phyloP scores from a whole-genome alignment of 2,113 vertebrate species.

The Alosa alosa region DNA sequence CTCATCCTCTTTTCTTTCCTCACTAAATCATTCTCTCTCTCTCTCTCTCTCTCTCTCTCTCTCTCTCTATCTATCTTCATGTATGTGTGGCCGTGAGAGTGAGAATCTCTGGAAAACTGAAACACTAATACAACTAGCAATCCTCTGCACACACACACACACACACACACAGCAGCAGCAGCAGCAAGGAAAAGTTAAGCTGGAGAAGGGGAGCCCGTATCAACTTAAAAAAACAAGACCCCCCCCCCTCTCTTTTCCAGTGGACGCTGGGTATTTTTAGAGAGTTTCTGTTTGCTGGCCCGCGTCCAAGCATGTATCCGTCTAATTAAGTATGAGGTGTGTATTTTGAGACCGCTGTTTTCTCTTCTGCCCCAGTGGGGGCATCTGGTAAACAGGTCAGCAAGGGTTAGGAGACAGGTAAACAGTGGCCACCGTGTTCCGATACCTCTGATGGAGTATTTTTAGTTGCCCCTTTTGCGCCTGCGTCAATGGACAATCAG shows the following conservation, averaged over 20 bases:
- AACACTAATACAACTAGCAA: no score
- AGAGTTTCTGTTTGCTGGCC: constrained; percentile 67
- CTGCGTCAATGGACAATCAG: constrained; percentile 69
- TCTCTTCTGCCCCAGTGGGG: constrained; percentile 43
- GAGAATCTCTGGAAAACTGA: background rate
- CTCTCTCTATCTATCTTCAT: background rate
- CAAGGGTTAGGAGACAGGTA: constrained; percentile 65
- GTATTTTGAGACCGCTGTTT: constrained; percentile 65
- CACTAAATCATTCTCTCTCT: background rate
- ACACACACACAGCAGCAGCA: background rate
- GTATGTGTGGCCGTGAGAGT: background rate
- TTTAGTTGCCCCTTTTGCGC: constrained; percentile 59
- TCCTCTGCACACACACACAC: no score
- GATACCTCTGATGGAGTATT: constrained; percentile 64
- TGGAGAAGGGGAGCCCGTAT: background rate
- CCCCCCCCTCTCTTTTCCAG: constrained; percentile 37
- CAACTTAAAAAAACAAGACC: background rate
- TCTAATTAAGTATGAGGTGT: constrained; percentile 67
- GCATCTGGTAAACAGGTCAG: constrained; percentile 69
- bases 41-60: background rate
- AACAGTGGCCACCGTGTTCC: constrained; percentile 66
- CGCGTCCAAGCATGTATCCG: constrained; percentile 50
- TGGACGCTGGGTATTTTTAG: constrained; percentile 67
- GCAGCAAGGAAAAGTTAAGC: background rate
- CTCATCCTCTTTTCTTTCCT: background rate